These are phyloP conservation scores for Pocillopora verrucosa DNA, from an alignment of 64 coral and sea anemone genomes.

Conservation along the genomic window DNA sequence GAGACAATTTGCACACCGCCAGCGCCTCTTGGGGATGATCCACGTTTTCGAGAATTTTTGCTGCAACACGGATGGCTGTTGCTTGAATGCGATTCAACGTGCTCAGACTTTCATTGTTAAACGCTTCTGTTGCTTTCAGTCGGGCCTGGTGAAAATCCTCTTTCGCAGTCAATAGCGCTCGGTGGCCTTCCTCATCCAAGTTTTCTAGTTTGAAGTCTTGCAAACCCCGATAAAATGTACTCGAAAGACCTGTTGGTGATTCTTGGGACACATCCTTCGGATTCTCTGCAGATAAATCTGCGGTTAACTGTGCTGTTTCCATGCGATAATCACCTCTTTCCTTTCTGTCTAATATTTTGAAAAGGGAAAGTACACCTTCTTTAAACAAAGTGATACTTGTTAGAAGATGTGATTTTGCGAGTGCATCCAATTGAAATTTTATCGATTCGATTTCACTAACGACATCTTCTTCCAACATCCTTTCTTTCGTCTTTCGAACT, in stretches of 20 bases:
- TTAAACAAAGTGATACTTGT: slow-evolving; percentile 47
- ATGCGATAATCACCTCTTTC: neutral
- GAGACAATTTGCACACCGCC: slow-evolving; percentile 26
- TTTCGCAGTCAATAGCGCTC: slow-evolving; percentile 16
- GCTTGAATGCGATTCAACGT: slow-evolving; percentile 47
- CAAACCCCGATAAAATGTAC: neutral
- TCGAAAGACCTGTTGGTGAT: neutral
- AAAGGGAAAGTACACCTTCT: slow-evolving; percentile 45
- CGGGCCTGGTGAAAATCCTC: slow-evolving; percentile 37
- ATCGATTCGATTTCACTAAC: slow-evolving; percentile 23
- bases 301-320: neutral
- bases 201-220: too few species aligned
- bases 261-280: neutral
- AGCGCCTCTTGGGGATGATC: slow-evolving; percentile 34
- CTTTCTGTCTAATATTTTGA: neutral
- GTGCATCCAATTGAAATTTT: slow-evolving; percentile 42
- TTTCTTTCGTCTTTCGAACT: too few species aligned
- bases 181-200: neutral
- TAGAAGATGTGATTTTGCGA: slow-evolving; percentile 44
- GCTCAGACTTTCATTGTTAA: slow-evolving; percentile 50
- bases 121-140: slow-evolving; percentile 37
- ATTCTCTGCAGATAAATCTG: neutral
- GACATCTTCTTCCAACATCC: neutral
- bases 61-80: slow-evolving; percentile 46
- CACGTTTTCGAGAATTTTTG: slow-evolving; percentile 45